A percentile compares a stretch with the other conserved stretches of the same genome.
These are phyloP conservation scores for Planococcus citri DNA, from an alignment of 1,140 invertebrate species.

Conservation along the genomic window DNA sequence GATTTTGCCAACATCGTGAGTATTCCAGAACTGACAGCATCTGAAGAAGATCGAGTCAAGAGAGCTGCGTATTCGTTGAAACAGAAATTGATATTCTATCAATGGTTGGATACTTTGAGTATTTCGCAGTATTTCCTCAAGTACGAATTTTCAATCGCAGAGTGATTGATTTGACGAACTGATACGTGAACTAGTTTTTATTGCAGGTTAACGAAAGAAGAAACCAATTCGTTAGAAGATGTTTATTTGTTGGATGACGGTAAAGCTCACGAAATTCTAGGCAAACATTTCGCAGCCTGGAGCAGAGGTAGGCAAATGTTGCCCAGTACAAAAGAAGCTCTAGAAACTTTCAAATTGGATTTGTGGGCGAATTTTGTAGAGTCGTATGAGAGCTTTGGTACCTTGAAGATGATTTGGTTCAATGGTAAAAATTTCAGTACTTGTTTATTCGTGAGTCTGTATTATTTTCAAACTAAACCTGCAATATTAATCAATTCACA, in stretches of 20 bases:
- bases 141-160: constrained; percentile 34
- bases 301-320: constrained; percentile 58
- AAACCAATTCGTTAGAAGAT: constrained; percentile 69
- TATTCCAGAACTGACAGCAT: constrained; percentile 59
- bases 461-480: background rate
- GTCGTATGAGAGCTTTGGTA: constrained; percentile 31
- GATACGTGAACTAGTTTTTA: constrained; percentile 10
- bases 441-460: background rate
- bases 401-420: background rate
- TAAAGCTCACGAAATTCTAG: constrained; percentile 53
- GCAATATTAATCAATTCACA: constrained; percentile 29
- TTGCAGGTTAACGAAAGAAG: constrained; percentile 56
- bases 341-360: constrained; percentile 61
- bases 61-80: constrained; percentile 60
- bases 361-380: constrained; percentile 80
- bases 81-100: constrained; percentile 62
- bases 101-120: constrained; percentile 61
- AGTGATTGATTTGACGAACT: background rate
- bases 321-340: constrained; percentile 61
- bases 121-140: constrained; percentile 62
- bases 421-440: background rate
- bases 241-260: constrained; percentile 78
- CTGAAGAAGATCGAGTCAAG: constrained; percentile 63
- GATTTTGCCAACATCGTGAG: constrained; percentile 54
- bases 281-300: constrained; percentile 68